These are phyloP conservation scores for Tadarida brasiliensis DNA, from an alignment of 2,797 vertebrate genomes.

Conservation along the genomic window DNA sequence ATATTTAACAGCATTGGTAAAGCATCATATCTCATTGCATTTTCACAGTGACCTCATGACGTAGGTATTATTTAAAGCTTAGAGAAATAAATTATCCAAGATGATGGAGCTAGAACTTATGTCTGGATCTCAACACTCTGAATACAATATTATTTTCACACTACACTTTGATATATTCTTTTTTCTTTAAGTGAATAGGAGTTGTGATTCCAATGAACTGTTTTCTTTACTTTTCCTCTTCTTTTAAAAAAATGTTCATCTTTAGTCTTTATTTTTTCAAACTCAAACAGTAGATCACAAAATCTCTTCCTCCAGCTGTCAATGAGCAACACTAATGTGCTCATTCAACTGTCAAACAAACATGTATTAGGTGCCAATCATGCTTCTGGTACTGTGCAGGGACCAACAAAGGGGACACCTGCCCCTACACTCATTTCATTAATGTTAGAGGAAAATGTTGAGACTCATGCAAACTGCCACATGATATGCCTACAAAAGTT, in stretches of 20 bases:
- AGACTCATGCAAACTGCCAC: neutral
- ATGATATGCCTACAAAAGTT: neutral
- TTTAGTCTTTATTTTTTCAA: constrained; percentile 37
- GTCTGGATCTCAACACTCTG: constrained; percentile 14
- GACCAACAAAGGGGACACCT: neutral
- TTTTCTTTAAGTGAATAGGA: neutral
- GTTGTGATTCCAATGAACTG: constrained; percentile 23
- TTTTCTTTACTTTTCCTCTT: neutral
- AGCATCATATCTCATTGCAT: neutral
- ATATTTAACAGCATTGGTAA: constrained; percentile 40
- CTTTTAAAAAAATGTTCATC: neutral
- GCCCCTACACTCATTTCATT: neutral
- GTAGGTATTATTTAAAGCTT: constrained; percentile 44
- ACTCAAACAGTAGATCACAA: constrained; percentile 8
- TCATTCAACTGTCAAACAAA: constrained; percentile 41
- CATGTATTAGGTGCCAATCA: neutral
- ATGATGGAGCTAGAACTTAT: neutral
- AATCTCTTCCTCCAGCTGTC: constrained; percentile 15
- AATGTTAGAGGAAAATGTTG: neutral
- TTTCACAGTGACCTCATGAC: neutral
- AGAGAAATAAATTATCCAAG: neutral
- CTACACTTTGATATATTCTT: neutral
- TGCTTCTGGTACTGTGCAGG: neutral
- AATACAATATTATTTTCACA: constrained; percentile 45
- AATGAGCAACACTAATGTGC: neutral